Conservation (phyloP, 2,797 vertebrate genomes). For the Sebastes alutus region DNA sequence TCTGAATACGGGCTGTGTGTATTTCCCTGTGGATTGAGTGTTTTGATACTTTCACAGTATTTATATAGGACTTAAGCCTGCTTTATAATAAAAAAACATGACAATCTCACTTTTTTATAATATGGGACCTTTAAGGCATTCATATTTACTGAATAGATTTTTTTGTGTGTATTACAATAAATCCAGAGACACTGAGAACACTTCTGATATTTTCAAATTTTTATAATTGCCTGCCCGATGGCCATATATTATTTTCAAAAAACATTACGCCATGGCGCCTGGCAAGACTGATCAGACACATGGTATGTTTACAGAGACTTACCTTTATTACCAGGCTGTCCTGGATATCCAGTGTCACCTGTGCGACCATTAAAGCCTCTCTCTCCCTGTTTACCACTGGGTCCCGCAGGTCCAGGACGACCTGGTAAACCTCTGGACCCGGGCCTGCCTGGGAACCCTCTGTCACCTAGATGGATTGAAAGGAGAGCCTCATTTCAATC, state of each 20-base stretch:
- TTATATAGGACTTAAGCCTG: too few relatives aligned
- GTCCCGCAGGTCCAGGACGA: conserved; percentile 49
- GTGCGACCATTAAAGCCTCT: conserved; percentile 43
- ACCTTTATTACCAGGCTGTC: conserved; percentile 63
- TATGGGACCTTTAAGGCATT: not conserved
- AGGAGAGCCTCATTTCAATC: not conserved
- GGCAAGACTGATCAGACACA: not conserved
- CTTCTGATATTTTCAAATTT: not conserved
- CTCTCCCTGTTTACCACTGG: conserved; percentile 56
- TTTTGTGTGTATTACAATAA: not conserved
- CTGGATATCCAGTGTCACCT: conserved; percentile 52
- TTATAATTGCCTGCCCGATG: not conserved
- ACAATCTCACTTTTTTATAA: too few relatives aligned
- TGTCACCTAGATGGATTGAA: conserved; percentile 46
- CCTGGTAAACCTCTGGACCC: conserved; percentile 36
- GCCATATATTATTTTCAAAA: not conserved
- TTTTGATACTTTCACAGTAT: too few relatives aligned
- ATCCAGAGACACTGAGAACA: not conserved
- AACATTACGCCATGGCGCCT: not conserved
- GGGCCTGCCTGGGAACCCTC: conserved; percentile 38
- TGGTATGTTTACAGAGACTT: not conserved
- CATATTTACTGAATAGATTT: not conserved
- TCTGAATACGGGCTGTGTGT: too few relatives aligned
- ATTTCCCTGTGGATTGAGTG: too few relatives aligned
- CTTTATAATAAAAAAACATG: too few relatives aligned